A percentile compares a stretch with the other conserved stretches of the same genome.
phyloP scores from a whole-genome alignment of 2,888 invertebrate species.

The Nephrotoma guestfalica region DNA sequence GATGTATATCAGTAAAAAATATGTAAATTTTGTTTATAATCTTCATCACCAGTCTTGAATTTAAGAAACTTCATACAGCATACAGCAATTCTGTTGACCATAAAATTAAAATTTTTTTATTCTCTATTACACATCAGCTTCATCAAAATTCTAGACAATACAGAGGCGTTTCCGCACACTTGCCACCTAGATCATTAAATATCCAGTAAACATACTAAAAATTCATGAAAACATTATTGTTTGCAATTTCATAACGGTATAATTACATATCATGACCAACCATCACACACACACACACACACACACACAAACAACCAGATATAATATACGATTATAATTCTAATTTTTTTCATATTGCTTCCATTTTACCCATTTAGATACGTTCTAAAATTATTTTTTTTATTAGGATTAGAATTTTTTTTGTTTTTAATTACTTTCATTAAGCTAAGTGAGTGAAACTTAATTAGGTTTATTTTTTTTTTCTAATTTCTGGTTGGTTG shows the following conservation, averaged over 20 bases:
- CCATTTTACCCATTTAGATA: neutral
- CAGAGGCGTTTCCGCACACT: too few species aligned
- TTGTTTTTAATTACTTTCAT: constrained; percentile 16
- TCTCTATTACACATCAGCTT: too few species aligned
- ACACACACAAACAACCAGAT: neutral
- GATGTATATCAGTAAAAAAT: too few species aligned
- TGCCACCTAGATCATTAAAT: too few species aligned
- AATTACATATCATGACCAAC: neutral
- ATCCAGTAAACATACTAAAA: too few species aligned
- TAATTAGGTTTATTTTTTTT: constrained; percentile 1
- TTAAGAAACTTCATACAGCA: too few species aligned
- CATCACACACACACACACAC: neutral
- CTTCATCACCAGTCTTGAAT: too few species aligned
- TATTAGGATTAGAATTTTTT: neutral
- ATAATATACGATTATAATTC: neutral
- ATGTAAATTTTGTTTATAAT: too few species aligned
- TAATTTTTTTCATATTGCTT: neutral
- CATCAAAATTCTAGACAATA: too few species aligned
- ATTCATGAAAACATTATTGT: neutral
- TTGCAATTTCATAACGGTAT: neutral
- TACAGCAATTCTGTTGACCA: too few species aligned
- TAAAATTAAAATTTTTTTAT: too few species aligned
- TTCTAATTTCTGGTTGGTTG: neutral
- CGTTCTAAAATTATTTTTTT: neutral
- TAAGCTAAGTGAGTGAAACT: constrained; percentile 15